phyloP scores from a whole-genome alignment of 2,113 vertebrate species.

The Atlantisia rogersi region DNA sequence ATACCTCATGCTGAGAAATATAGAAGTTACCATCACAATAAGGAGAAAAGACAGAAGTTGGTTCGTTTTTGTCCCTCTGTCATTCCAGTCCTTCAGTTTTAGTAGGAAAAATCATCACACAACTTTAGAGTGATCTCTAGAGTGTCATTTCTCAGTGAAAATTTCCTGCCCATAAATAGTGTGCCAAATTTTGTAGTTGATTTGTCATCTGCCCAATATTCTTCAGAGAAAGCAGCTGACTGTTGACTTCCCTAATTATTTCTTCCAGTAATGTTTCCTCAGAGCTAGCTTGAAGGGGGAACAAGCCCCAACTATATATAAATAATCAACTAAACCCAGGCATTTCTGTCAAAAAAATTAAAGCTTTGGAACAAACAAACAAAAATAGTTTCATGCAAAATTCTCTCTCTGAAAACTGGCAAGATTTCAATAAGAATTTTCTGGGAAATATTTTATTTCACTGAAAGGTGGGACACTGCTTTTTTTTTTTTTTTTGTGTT shows the following conservation, averaged over 20 bases:
- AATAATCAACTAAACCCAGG: not conserved
- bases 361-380: conserved; percentile 26
- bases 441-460: not conserved
- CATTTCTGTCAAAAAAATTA: not conserved
- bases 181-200: conserved; percentile 20
- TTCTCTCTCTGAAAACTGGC: not conserved
- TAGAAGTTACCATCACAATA: not conserved
- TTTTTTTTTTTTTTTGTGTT: not conserved
- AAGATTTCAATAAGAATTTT: not conserved
- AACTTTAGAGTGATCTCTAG: not conserved
- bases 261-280: conserved; percentile 12
- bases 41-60: not conserved
- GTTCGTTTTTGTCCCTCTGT: not conserved
- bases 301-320: not conserved
- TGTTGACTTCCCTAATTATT: conserved; percentile 29
- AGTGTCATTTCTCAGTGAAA: conserved; percentile 2
- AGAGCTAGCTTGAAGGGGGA: not conserved
- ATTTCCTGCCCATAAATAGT: conserved; percentile 13
- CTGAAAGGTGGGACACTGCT: not conserved
- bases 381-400: not conserved
- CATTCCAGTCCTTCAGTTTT: not conserved
- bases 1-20: not conserved
- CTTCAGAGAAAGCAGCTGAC: conserved; percentile 28
- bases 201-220: conserved; percentile 45
- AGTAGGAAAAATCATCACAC: not conserved